These are phyloP conservation scores for Vulpes vulpes DNA, from an alignment of 2,113 vertebrate genomes.

Conservation along the genomic window DNA sequence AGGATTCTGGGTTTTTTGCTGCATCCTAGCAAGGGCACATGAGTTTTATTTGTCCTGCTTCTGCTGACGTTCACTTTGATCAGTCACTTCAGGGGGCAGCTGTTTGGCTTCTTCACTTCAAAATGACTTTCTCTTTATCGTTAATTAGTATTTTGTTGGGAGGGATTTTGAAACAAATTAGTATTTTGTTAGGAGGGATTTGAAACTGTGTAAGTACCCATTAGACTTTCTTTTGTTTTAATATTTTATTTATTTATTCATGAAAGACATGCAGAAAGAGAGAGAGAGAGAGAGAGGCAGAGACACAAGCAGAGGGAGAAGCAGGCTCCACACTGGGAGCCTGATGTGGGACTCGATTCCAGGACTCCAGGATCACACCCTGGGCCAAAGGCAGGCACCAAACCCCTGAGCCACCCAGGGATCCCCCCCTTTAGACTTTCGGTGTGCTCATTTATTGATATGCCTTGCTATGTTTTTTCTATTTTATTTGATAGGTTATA, in stretches of 20 bases:
- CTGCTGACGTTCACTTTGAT: not conserved
- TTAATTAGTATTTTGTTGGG: not conserved
- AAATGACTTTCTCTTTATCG: not conserved
- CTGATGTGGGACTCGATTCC: too few species aligned
- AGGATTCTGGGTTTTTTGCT: not conserved
- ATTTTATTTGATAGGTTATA: not conserved
- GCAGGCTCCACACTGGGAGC: too few species aligned
- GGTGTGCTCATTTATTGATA: not conserved
- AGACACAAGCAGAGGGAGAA: too few species aligned
- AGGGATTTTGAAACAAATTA: not conserved
- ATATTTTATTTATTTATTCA: too few species aligned
- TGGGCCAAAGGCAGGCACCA: too few species aligned
- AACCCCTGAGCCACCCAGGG: too few species aligned
- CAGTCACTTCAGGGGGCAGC: not conserved
- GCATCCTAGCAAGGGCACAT: accelerated
- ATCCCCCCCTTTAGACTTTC: not conserved
- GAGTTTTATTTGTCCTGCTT: not conserved
- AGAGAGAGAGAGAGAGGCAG: too few species aligned
- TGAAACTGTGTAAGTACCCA: not conserved
- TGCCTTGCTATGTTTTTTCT: not conserved
- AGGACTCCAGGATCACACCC: too few species aligned
- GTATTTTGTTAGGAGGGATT: not conserved
- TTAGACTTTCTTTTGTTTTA: not conserved
- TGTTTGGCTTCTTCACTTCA: not conserved
- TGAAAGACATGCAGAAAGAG: too few species aligned